These are phyloP conservation scores for Actenoides lindsayi DNA, from an alignment of 2,113 vertebrate genomes.

Conservation along the genomic window DNA sequence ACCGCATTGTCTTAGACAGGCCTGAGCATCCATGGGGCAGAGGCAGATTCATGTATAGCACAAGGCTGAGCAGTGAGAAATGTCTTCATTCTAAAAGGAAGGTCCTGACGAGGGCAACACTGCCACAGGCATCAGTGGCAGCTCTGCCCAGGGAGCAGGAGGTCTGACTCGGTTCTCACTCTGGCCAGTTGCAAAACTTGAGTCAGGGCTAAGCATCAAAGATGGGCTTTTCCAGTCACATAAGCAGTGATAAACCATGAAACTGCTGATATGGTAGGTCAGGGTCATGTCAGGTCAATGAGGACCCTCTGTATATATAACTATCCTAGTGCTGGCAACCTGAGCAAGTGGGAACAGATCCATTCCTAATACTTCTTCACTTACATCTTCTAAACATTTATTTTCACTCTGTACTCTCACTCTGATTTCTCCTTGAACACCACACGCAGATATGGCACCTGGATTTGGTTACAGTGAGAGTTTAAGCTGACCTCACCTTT, in stretches of 20 bases:
- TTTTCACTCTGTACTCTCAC: neutral
- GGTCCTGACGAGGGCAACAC: neutral
- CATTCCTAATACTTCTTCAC: neutral
- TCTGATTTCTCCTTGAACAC: neutral
- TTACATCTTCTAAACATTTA: neutral
- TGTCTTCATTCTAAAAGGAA: neutral
- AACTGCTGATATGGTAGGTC: neutral
- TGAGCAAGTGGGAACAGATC: neutral
- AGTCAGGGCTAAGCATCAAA: neutral
- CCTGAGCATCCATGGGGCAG: neutral
- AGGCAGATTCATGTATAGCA: neutral
- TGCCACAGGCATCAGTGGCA: neutral
- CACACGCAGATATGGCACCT: neutral
- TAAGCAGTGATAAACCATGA: neutral
- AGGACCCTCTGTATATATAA: neutral
- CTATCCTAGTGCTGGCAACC: neutral
- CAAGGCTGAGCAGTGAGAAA: neutral
- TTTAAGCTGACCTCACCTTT: neutral
- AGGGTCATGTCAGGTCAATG: neutral
- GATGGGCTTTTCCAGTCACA: neutral
- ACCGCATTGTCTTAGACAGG: neutral
- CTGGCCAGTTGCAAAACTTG: neutral
- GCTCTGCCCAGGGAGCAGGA: neutral
- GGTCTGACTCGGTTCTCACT: neutral
- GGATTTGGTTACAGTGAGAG: neutral